Base-by-base conservation (phyloP, 2,113 vertebrate species). In the Macrotis lagotis region DNA sequence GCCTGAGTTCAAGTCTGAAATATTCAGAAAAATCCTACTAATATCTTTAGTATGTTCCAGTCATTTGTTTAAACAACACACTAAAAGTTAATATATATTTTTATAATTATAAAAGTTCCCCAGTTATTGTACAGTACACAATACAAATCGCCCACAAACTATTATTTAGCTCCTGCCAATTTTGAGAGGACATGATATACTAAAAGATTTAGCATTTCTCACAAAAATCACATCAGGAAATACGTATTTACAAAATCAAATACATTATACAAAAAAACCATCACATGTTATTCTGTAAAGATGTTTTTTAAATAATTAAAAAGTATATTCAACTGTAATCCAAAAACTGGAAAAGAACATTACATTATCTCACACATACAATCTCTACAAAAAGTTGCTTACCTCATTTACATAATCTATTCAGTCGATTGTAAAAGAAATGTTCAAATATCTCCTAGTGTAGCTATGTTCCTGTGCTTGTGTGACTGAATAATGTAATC, bases 1-100 rank as follows among this genome's bases (percentile, higher is more conserved):
- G 99, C 99, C 99, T 99, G 99, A 99, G 99, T 99, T 99, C 99
- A 99, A 98, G 99, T 99, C 98, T 99, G 99, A 99, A 99, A 99
- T 99, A 99, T 99, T 99, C 98, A 99, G 99, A 99, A 99, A 99
- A 99, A 99, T 99, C 99, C 99, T 99, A 99, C 99, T 98, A 98
- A 98, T 98, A 98, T 99, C 98, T 99, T 99, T 99, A 99, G 98
- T 98, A 99, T 99, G 98, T 99, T 99, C 98, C 98, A 99, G 98
- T 98, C 98, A 99, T 99, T 99, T 98, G 98, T 99, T 99, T 99
- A 99, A 98, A 99, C 98, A 99, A 99, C 99, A 99, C 98, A 99
- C 99, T 99, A 98, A 99, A 99, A 99, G 99, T 99, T 99, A 99
- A 99, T 99, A 99, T 99, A 99, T 99, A 99, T 99, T 99, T 98